phyloP scores from a whole-genome alignment of 2,797 vertebrate species.

The Pseudochirops cupreus region DNA sequence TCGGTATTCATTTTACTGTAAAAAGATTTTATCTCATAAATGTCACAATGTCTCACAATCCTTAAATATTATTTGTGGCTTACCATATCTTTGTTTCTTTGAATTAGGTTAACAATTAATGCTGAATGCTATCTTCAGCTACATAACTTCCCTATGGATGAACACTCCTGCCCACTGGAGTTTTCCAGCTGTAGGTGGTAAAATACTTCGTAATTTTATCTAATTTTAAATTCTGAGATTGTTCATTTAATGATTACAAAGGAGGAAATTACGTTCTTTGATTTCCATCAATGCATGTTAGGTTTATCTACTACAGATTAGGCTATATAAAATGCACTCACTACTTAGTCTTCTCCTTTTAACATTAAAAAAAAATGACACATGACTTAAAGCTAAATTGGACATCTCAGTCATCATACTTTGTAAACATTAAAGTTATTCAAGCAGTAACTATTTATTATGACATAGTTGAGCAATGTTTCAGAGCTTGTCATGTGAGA shows the following conservation, averaged over 20 bases:
- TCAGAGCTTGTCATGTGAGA: background rate
- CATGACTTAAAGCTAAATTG: background rate
- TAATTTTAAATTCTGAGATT: conserved; percentile 15
- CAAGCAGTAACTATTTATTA: background rate
- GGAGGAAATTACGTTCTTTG: background rate
- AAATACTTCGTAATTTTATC: conserved; percentile 38
- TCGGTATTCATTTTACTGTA: background rate
- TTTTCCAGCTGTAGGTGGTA: conserved; percentile 99
- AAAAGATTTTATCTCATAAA: conserved; percentile 29
- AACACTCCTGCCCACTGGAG: conserved; percentile 98
- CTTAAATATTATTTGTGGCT: conserved; percentile 39
- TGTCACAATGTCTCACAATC: conserved; percentile 34
- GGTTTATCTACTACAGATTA: background rate
- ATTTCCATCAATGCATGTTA: background rate
- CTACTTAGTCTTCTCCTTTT: background rate
- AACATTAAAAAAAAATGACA: background rate
- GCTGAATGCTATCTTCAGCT: conserved; percentile 99
- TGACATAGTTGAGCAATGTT: background rate
- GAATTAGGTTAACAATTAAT: conserved; percentile 97
- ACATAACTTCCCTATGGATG: conserved; percentile 99
- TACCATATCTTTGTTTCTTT: conserved; percentile 9
- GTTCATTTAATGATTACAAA: conserved; percentile 44
- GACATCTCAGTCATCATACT: conserved; percentile 7
- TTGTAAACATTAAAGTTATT: background rate
- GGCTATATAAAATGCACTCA: background rate